Percentiles rank a stretch among this genome's conserved stretches.
Conservation (phyloP, 2,113 vertebrate genomes). For the Dinomys branickii region DNA sequence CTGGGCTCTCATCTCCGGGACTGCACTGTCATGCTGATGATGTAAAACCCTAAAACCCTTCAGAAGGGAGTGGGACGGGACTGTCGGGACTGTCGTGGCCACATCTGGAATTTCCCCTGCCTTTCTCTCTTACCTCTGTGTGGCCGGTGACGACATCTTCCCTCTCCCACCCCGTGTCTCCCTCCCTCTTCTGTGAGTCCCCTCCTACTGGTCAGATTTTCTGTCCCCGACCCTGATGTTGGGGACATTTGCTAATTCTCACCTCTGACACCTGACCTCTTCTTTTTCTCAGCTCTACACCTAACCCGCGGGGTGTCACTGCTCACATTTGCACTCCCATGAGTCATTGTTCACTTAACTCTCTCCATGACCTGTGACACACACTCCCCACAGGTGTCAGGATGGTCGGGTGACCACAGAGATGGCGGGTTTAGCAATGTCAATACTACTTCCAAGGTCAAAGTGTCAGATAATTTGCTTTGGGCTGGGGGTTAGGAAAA, state of each 20-base stretch:
- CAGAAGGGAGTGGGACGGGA: too few relatives aligned
- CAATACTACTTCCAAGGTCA: not conserved
- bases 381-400: not conserved
- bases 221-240: not conserved
- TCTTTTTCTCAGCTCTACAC: not conserved
- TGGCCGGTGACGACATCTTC: not conserved
- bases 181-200: not conserved
- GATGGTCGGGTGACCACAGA: not conserved
- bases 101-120: not conserved
- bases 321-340: not conserved
- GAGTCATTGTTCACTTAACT: not conserved
- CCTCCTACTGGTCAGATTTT: not conserved
- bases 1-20: too few relatives aligned
- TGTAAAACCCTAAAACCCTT: not conserved
- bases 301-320: not conserved
- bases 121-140: not conserved
- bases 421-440: not conserved
- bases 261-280: not conserved
- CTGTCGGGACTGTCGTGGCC: too few relatives aligned
- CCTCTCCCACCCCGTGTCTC: not conserved
- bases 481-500: not conserved
- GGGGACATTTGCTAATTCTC: not conserved
- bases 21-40: not conserved
- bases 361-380: not conserved
- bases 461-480: not conserved